Base-by-base conservation (phyloP, 2,888 invertebrate genomes). In the Cremastinae sp. region DNA sequence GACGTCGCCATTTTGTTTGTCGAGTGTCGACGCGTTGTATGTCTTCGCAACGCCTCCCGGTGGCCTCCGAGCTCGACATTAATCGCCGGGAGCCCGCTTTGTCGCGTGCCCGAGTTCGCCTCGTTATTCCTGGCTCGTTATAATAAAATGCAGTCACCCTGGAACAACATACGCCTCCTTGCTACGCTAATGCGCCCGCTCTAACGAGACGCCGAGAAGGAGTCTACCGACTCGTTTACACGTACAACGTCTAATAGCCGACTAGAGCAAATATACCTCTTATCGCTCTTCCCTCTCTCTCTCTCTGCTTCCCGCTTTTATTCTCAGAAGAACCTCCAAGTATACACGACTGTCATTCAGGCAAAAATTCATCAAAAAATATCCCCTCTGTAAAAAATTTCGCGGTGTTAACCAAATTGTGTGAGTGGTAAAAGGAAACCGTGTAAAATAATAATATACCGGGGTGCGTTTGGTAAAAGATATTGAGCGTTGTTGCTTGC, bases 51-150 rank as follows among this genome's bases (percentile, higher is more conserved):
- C 58, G 66, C 74, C 75, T 61, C 61, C 9, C n/a, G 28, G 47
- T 69, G 16, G 64, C 28, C 34, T 56, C 68, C 68, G 8, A 20
- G 34, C 59, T 61, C 41, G 59, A 43, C 71, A 43, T 74, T 66
- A 51, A 61, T 45, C 56, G 59, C 75, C 68, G 34, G 65, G 77
- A 79, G 72, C 78, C 73, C 64, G 18, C 76, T 74, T 78, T 78
- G 81, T 79, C 81, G 80, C 82, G 81, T 79, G 79, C 78, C 82
- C 82, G 81, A 85, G 84, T 86, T 87, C 84, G 82, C 74, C 86
- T 86, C 86, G 88, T 88, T 88, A 88, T 82, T 79, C 79, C 80
- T 81, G 84, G 84, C 85, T 84, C 82, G 82, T 80, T 84, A 84
- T 86, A 88, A 87, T 88, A 88, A 84, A 76, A 77, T 70, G 65